Base-by-base conservation (phyloP, 2,113 vertebrate genomes). In the Cyanoderma ruficeps region DNA sequence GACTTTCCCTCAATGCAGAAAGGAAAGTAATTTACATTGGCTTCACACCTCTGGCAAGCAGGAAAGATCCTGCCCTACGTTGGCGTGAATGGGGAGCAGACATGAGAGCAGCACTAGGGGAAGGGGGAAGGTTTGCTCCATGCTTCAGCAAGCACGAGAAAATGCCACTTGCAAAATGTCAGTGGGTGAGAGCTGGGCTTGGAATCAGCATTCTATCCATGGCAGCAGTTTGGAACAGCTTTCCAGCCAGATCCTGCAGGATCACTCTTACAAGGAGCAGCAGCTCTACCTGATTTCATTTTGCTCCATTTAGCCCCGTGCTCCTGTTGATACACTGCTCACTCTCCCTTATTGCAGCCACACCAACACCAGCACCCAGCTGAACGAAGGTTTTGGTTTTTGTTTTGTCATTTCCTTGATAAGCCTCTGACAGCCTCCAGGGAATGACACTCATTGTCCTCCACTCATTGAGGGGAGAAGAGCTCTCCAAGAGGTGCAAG, bases 21-120 rank as follows among this genome's bases (percentile, higher is more conserved):
- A n/a, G 72, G 65, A 95, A 96, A 96, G 95, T 91, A 94, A 95
- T 97, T 97, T 95, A 96, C 93, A 95, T 96, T 94, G 91, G 84
- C 89, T 96, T 97, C 94, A 95, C 93, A 95, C 94, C 93, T 96
- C 87, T 93, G 79, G 89, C 93, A 94, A 96, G 82, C 59, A 86
- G 96, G 68, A 93, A 24, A 77, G 82, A 92, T 96, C 56, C 64
- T 92, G 88, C 93, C 80, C 92, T 67, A 60, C 0, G 4, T 83
- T 67, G 55, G 63, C 1, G 1, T 68, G 88, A 92, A 57, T 9
- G 42, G 87, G 80, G 81, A 97, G 83, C 89, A 85, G 89, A 92
- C 28, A 11, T 79, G 89, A 82, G 89, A 75, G 83, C 72, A 74
- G 49, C 79, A 33, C 44, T 16, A 4, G 78, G 60, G 33, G 33